Conservation (phyloP, 2,888 invertebrate species). For the Nesidiocoris tenuis region DNA sequence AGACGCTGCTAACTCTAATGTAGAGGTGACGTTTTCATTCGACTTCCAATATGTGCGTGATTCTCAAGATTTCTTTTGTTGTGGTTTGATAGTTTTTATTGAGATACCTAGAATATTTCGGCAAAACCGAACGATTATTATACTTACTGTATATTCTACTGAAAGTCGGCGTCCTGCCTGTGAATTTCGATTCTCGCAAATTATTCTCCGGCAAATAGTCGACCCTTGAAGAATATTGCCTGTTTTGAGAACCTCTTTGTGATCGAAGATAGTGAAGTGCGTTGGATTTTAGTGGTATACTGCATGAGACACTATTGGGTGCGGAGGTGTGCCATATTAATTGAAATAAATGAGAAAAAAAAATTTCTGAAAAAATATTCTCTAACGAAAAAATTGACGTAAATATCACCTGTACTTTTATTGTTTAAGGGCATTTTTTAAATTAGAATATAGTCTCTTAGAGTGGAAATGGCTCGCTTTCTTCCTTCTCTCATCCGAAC, state of each 20-base stretch:
- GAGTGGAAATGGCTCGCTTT: conserved; percentile 23
- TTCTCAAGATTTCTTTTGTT: not conserved
- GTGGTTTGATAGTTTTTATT: not conserved
- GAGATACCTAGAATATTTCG: not conserved
- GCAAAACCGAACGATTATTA: not conserved
- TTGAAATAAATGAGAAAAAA: conserved; percentile 23
- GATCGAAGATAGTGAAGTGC: too few relatives aligned
- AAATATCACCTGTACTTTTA: conserved; percentile 42
- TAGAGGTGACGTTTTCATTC: not conserved
- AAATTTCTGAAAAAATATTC: conserved; percentile 40
- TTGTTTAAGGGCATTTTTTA: conserved; percentile 48
- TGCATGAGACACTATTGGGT: too few relatives aligned
- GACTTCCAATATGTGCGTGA: not conserved
- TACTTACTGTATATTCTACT: not conserved
- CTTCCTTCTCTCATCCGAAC: conserved; percentile 5
- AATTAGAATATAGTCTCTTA: conserved; percentile 44
- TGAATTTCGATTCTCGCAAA: too few relatives aligned
- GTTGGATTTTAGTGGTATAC: too few relatives aligned
- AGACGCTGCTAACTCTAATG: not conserved
- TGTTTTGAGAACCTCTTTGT: too few relatives aligned
- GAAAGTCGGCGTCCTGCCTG: too few relatives aligned
- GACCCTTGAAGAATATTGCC: too few relatives aligned
- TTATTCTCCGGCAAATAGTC: too few relatives aligned
- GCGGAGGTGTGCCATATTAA: conserved; percentile 48
- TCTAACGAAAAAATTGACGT: conserved; percentile 27